Evolutionary conservation across 1,140 invertebrate species (phyloP), one percentile per base, ranked within the genome.

Genomic region (Danaus melanippus): DNA sequence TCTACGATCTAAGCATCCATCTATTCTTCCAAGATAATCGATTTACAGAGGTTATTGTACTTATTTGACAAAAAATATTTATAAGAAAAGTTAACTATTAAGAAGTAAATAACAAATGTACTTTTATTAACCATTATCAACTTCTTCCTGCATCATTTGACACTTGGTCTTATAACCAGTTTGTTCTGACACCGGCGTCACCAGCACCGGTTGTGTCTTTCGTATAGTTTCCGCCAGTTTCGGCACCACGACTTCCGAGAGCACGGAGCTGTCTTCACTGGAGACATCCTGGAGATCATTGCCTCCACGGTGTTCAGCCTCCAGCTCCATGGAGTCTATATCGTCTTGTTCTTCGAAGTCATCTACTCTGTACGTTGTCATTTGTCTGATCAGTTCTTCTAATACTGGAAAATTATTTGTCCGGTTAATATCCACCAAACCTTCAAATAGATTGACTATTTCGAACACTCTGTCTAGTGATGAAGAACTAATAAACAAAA

Each of bases 311-410:
- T 61, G 62, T 58, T 79, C 71, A 6, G 60, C 53, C 11, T 75
- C 68, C 8, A 71, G 43, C 10, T 75, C 71, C 6, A 77, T 48
- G 12, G 67, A 67, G 21, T 75, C 73, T 7, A 66, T 59, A 17
- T 88, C 79, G 53, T 87, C 83, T 10, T 83, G 78, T n/a, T 85
- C 88, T 46, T 86, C 79, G 12, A 89, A 83, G 43, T 90, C 88
- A 10, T 88, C 88, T 42, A 90, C 69, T 66, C 76, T 72, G 42
- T 82, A 87, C 0, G 88, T 79, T 11, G 90, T 91, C 70, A 92
- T 88, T 76, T 92, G 91, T 63, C 88, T 79, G 52, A 92, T 91
- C 1, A 92, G 73, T 67, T 92, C 90, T 85, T 92, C 91, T 66
- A 92, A 79, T 40, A 92, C 89, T 89, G 69, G 39, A 79, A 79